Conservation (phyloP, 1,140 invertebrate genomes). For the Goniozus legneri region DNA sequence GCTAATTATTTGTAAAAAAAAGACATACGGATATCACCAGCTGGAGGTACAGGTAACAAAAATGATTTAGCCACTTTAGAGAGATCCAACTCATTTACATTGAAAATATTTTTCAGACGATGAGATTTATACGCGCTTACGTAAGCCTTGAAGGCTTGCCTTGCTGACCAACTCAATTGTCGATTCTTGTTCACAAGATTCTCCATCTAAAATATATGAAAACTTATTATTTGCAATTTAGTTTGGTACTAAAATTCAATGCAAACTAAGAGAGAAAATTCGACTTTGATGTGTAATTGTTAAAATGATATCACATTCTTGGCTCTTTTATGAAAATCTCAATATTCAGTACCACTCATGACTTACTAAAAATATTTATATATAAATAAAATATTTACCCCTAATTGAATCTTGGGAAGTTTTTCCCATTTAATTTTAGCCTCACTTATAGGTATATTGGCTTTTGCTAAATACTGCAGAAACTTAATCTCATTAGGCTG, state of each 20-base stretch:
- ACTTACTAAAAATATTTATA: no score
- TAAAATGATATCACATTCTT: no score
- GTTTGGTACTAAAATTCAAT: neutral
- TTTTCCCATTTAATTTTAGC: conserved; percentile 98
- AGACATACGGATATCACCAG: conserved; percentile 79
- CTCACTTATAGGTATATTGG: conserved; percentile 92
- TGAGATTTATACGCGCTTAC: conserved; percentile 96
- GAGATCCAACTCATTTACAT: conserved; percentile 89
- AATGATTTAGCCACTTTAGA: conserved; percentile 87
- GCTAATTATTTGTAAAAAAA: neutral
- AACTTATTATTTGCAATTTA: neutral
- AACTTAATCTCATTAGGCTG: conserved; percentile 94
- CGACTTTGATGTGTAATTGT: no score
- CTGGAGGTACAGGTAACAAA: conserved; percentile 89
- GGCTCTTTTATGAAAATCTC: no score
- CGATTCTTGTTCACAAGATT: conserved; percentile 94
- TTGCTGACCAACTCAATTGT: conserved; percentile 90
- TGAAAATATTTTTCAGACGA: conserved; percentile 92
- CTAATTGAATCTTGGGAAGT: conserved; percentile 90
- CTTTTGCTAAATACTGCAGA: conserved; percentile 89
- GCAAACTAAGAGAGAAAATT: no score
- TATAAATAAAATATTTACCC: conserved; percentile 59
- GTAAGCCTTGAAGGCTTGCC: conserved; percentile 96
- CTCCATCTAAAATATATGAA: conserved; percentile 74
- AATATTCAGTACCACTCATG: no score